Base-by-base conservation (phyloP, 2,113 vertebrate genomes). In the Cochlearius cochlearius region DNA sequence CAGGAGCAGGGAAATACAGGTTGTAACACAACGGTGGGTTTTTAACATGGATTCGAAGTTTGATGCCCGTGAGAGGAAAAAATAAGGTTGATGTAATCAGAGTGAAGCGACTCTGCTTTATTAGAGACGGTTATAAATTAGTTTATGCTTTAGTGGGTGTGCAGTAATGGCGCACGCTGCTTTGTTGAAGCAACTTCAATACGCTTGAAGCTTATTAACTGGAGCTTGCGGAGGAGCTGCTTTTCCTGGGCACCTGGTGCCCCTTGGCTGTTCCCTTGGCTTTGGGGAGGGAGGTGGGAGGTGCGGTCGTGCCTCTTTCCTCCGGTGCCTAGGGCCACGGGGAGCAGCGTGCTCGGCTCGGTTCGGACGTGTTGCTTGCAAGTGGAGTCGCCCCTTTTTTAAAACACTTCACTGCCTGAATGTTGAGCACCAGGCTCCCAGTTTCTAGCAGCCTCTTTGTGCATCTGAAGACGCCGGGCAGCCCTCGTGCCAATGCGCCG, bases 281-380 rank as follows among this genome's bases (percentile, higher is more conserved):
- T 60, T 27, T 47, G 29, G 73, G 74, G 73, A 38, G 45, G 60
- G 60, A 74, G 58, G 12, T 74, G 56, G 81, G 53, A 77, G 63
- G 47, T 76, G 59, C 2, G 1, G 32, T 12, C 5, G 12, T 59
- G 47, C 15, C 47, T 55, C 59, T 25, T 43, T 38, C 20, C 62
- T 63, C 22, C 43, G 23, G 23, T 50, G 60, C 87, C 62, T 11
- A 36, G 32, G 59, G 76, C 55, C 30, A 1, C 5, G 30, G 60
- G 30, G 26, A 58, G 22, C 14, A 4, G 16, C 12, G 8, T 15
- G 53, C 36, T 77, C 0, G 0, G 15, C 16, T 17, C 7, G 1
- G 3, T 22, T 45, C 53, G 47, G 53, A 64, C 7, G 1, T 60
- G n/a, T 50, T 56, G 8, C 32, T 85, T 78, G 34, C 30, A 32